phyloP scores from a whole-genome alignment of 2,888 invertebrate genomes.

The Andrena bicolor region DNA sequence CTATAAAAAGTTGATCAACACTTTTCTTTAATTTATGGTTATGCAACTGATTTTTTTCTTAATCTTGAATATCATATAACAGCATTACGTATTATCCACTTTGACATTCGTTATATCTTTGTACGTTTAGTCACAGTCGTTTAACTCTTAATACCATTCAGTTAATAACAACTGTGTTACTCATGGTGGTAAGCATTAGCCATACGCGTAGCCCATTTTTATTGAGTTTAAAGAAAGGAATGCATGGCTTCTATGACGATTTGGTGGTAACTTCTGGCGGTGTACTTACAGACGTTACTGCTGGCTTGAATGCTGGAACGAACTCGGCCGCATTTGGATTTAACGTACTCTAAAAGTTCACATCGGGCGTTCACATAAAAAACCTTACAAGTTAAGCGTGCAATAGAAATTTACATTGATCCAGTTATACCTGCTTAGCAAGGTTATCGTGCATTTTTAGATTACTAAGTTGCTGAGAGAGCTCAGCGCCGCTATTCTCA shows the following conservation, averaged over 20 bases:
- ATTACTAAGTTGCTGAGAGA: constrained; percentile 81
- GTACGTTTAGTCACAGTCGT: constrained; percentile 73
- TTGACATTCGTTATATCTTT: constrained; percentile 71
- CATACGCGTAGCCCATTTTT: constrained; percentile 73
- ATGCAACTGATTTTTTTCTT: constrained; percentile 69
- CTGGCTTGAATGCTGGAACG: constrained; percentile 87
- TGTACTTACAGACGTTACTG: constrained; percentile 74
- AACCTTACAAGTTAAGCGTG: neutral
- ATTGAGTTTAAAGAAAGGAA: constrained; percentile 65
- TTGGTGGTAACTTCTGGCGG: constrained; percentile 79
- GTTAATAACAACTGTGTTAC: constrained; percentile 74
- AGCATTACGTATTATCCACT: constrained; percentile 64
- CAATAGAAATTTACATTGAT: neutral
- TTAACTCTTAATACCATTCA: constrained; percentile 77
- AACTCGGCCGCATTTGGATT: constrained; percentile 96
- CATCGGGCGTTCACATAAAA: neutral
- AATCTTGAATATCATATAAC: constrained; percentile 65
- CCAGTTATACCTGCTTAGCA: constrained; percentile 80
- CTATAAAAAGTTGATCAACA: constrained; percentile 71
- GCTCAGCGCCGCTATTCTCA: constrained; percentile 81
- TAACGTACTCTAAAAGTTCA: constrained; percentile 89
- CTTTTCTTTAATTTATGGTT: constrained; percentile 59
- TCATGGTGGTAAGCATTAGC: constrained; percentile 72
- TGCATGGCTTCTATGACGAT: constrained; percentile 81
- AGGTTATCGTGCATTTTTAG: constrained; percentile 82